Conservation (phyloP, 37 sponge, comb jelly and placozoan species). For the Aphrocallistes beatrix region DNA sequence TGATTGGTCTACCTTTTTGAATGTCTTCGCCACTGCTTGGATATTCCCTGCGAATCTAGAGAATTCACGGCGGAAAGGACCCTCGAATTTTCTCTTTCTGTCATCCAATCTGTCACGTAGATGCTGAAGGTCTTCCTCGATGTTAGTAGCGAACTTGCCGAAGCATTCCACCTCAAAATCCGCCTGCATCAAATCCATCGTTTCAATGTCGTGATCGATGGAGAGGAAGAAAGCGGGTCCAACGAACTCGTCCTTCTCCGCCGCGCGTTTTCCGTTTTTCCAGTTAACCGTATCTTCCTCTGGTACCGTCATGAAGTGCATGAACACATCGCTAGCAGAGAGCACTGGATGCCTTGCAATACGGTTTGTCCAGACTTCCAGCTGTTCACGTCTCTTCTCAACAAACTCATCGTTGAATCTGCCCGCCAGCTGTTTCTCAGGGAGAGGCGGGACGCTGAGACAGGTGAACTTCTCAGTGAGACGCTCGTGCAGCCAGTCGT, state of each 20-base stretch:
- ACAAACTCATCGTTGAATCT: conserved; percentile 83
- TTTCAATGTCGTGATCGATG: conserved; percentile 32
- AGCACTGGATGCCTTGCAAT: conserved; percentile 89
- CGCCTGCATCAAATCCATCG: background rate
- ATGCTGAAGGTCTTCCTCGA: conserved; percentile 19
- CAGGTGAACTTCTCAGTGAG: conserved; percentile 71
- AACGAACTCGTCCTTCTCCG: conserved; percentile 74
- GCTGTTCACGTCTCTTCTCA: conserved; percentile 72
- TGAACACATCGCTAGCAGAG: conserved; percentile 54
- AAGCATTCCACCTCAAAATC: conserved; percentile 19
- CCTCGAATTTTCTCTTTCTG: background rate
- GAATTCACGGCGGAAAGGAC: background rate
- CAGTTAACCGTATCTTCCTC: conserved; percentile 46
- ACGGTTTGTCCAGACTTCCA: conserved; percentile 84
- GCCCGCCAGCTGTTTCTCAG: conserved; percentile 74
- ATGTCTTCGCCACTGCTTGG: background rate
- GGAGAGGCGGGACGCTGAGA: conserved; percentile 76
- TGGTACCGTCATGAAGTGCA: conserved; percentile 48
- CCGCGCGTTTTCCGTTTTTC: conserved; percentile 90
- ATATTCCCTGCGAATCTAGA: background rate
- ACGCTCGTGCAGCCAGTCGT: conserved; percentile 86
- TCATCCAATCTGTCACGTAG: background rate
- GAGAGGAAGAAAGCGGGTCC: conserved; percentile 52
- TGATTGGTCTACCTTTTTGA: background rate
- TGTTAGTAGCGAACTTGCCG: background rate